Conservation (phyloP, 2,888 invertebrate genomes). For the Apodemia duryi region DNA sequence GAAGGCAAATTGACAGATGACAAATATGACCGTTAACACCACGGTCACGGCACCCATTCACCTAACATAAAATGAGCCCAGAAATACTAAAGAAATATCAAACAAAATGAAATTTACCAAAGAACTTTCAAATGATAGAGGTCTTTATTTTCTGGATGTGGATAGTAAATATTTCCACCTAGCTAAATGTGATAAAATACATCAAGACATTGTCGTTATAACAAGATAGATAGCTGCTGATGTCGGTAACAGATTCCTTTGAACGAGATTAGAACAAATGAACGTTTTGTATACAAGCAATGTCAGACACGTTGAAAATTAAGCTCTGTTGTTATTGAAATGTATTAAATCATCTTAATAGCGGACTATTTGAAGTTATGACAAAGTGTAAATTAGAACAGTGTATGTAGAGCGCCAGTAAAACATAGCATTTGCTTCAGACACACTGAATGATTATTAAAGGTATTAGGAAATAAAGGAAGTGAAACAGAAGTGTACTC, state of each 20-base stretch:
- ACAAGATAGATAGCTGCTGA: slow-evolving; percentile 64
- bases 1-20: slow-evolving; percentile 77
- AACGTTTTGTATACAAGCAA: slow-evolving; percentile 44
- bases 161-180: slow-evolving; percentile 68
- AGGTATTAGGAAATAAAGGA: no score
- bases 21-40: slow-evolving; percentile 75
- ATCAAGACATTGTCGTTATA: slow-evolving; percentile 77
- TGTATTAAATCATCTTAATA: slow-evolving; percentile 31
- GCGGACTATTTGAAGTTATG: background rate
- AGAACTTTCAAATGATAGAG: slow-evolving; percentile 37
- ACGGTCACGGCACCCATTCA: slow-evolving; percentile 49
- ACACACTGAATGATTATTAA: background rate
- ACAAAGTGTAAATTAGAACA: background rate
- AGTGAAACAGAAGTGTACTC: no score
- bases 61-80: slow-evolving; percentile 45
- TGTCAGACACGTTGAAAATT: slow-evolving; percentile 38
- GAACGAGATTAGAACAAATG: slow-evolving; percentile 55
- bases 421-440: background rate
- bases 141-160: slow-evolving; percentile 41
- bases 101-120: slow-evolving; percentile 20
- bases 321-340: slow-evolving; percentile 46
- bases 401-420: background rate
- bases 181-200: slow-evolving; percentile 74
- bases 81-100: slow-evolving; percentile 24
- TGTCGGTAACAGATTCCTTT: slow-evolving; percentile 57